Evolutionary conservation across 2,888 invertebrate genomes (phyloP).

Genomic region (Drosophila quinaria): DNA sequence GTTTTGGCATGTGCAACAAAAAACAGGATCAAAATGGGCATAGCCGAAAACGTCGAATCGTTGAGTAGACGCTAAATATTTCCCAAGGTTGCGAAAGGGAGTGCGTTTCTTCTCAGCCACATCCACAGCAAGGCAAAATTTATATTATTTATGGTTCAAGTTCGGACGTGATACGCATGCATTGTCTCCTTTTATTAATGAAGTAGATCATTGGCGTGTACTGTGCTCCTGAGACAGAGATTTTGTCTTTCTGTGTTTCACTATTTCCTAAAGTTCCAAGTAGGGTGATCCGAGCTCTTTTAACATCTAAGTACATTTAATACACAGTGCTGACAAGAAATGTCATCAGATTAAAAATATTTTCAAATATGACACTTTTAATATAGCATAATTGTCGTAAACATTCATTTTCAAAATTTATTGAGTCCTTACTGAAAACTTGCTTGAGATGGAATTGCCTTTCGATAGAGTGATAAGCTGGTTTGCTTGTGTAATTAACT

Average conservation of each 20-base stretch:
- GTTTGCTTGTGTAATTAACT: constrained; percentile 1
- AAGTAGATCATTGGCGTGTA: constrained; percentile 37
- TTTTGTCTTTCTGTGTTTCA: constrained; percentile 17
- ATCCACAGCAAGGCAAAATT: constrained; percentile 51
- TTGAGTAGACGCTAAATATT: constrained; percentile 54
- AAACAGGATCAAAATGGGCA: constrained; percentile 57
- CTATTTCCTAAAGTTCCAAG: constrained; percentile 40
- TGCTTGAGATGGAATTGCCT: not conserved
- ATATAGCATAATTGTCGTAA: no score
- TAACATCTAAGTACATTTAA: not conserved
- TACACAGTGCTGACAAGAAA: no score
- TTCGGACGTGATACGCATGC: constrained; percentile 80
- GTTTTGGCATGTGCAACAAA: constrained; percentile 64
- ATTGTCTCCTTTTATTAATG: constrained; percentile 45
- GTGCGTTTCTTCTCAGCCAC: constrained; percentile 20
- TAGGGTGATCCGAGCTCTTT: not conserved
- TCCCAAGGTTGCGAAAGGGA: constrained; percentile 61
- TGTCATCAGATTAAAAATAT: not conserved
- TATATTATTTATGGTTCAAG: constrained; percentile 83
- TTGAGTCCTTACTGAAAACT: not conserved
- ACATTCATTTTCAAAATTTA: no score
- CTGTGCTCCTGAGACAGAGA: not conserved
- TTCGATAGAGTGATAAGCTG: not conserved
- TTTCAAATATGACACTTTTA: not conserved
- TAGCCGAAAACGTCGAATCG: constrained; percentile 65